These are phyloP conservation scores for Brotula barbata DNA, from an alignment of 2,797 vertebrate genomes.

Conservation along the genomic window DNA sequence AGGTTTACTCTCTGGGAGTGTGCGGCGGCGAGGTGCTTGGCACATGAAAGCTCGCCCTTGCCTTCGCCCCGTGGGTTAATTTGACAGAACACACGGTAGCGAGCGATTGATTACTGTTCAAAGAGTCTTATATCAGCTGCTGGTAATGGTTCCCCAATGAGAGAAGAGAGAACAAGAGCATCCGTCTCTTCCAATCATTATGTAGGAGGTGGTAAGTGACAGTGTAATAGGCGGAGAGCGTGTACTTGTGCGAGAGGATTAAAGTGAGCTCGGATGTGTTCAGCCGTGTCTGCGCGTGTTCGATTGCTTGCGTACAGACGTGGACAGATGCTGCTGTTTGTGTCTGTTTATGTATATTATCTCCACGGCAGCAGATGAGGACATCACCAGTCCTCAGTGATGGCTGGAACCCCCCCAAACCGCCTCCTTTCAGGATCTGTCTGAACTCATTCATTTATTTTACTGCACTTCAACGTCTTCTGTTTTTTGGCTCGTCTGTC, in stretches of 20 bases:
- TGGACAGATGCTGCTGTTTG: too few relatives aligned
- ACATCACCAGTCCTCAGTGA: slow-evolving; percentile 9
- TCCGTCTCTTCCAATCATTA: slow-evolving; percentile 24
- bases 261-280: not conserved
- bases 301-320: slow-evolving; percentile 9
- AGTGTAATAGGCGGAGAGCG: not conserved
- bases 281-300: slow-evolving; percentile 4
- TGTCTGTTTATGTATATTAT: slow-evolving; percentile 14
- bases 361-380: slow-evolving; percentile 26
- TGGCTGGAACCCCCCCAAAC: not conserved
- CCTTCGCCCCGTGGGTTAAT: slow-evolving; percentile 44
- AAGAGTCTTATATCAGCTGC: slow-evolving; percentile 59
- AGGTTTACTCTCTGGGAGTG: slow-evolving; percentile 28
- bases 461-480: too few relatives aligned
- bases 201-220: slow-evolving; percentile 31
- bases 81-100: slow-evolving; percentile 49
- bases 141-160: slow-evolving; percentile 38
- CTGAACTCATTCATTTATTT: slow-evolving; percentile 1
- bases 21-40: slow-evolving; percentile 21
- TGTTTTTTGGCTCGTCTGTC: too few relatives aligned
- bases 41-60: slow-evolving; percentile 61
- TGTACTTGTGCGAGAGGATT: not conserved
- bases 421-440: not conserved
- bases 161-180: slow-evolving; percentile 29
- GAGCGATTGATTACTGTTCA: slow-evolving; percentile 62